phyloP scores from a whole-genome alignment of 2,113 vertebrate species.

The Menidia beryllina region DNA sequence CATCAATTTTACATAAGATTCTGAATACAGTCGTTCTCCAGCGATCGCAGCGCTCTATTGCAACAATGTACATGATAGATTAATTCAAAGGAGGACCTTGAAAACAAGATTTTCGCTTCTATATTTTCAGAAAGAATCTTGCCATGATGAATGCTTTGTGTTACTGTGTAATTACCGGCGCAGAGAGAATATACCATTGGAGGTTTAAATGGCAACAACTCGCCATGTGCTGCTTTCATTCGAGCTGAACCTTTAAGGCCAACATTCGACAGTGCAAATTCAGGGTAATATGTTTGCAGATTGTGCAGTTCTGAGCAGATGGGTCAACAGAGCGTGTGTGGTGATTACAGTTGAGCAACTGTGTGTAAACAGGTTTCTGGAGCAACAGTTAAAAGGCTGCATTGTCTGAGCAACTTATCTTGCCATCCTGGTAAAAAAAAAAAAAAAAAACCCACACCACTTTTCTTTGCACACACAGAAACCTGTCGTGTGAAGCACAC shows the following conservation, averaged over 20 bases:
- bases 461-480: slow-evolving; percentile 45
- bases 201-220: slow-evolving; percentile 50
- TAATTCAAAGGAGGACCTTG: slow-evolving; percentile 54
- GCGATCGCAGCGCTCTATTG: slow-evolving; percentile 57
- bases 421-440: slow-evolving; percentile 16
- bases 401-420: slow-evolving; percentile 46
- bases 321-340: slow-evolving; percentile 57
- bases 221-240: slow-evolving; percentile 61
- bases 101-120: slow-evolving; percentile 38
- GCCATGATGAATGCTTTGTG: slow-evolving; percentile 41
- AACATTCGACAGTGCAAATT: slow-evolving; percentile 68
- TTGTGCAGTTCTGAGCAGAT: slow-evolving; percentile 59
- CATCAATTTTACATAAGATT: slow-evolving; percentile 63
- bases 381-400: slow-evolving; percentile 72
- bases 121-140: slow-evolving; percentile 31
- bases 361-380: slow-evolving; percentile 72
- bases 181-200: slow-evolving; percentile 29
- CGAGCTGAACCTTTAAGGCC: slow-evolving; percentile 56
- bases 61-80: slow-evolving; percentile 46
- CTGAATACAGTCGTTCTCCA: slow-evolving; percentile 53
- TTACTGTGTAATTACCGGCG: slow-evolving; percentile 26
- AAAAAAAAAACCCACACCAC: slow-evolving; percentile 34
- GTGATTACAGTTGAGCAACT: slow-evolving; percentile 64
- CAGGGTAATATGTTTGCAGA: slow-evolving; percentile 56
- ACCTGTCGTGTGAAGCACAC: slow-evolving; percentile 53